These are phyloP conservation scores for Pseudochirops cupreus DNA, from an alignment of 2,797 vertebrate genomes.

Conservation along the genomic window DNA sequence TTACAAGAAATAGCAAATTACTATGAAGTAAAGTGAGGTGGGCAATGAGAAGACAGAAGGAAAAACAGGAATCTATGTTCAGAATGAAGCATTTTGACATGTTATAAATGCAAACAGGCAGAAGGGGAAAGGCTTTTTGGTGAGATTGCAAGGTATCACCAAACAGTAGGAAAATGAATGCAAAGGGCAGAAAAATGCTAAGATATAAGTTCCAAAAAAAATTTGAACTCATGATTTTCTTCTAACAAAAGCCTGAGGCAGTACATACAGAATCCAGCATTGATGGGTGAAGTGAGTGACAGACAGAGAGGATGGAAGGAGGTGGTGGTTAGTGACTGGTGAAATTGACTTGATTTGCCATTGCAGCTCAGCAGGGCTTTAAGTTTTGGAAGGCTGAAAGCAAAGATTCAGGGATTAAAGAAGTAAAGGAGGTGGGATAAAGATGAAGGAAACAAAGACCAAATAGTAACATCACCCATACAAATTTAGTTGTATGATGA, in stretches of 20 bases:
- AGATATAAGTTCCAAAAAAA: background rate
- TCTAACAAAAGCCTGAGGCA: background rate
- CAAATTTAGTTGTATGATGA: slow-evolving; percentile 23
- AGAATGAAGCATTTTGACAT: background rate
- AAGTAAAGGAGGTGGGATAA: slow-evolving; percentile 22
- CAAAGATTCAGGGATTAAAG: slow-evolving; percentile 24
- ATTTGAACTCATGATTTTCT: background rate
- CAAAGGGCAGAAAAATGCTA: background rate
- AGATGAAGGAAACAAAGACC: slow-evolving; percentile 23
- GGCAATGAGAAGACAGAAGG: background rate
- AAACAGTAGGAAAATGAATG: background rate
- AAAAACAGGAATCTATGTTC: background rate
- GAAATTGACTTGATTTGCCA: background rate
- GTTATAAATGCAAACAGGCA: background rate
- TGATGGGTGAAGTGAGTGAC: background rate
- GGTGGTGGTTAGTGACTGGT: background rate
- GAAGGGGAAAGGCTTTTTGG: background rate
- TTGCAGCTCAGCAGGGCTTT: background rate
- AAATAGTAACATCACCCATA: background rate
- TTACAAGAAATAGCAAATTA: background rate
- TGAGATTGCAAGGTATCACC: background rate
- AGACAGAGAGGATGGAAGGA: accelerated
- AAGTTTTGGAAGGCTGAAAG: slow-evolving; percentile 1
- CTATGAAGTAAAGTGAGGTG: background rate
- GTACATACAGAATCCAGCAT: background rate